Evolutionary conservation across 2,888 invertebrate species (phyloP), one percentile per base, ranked within the genome.

Genomic region (Lithophane leautieri): DNA sequence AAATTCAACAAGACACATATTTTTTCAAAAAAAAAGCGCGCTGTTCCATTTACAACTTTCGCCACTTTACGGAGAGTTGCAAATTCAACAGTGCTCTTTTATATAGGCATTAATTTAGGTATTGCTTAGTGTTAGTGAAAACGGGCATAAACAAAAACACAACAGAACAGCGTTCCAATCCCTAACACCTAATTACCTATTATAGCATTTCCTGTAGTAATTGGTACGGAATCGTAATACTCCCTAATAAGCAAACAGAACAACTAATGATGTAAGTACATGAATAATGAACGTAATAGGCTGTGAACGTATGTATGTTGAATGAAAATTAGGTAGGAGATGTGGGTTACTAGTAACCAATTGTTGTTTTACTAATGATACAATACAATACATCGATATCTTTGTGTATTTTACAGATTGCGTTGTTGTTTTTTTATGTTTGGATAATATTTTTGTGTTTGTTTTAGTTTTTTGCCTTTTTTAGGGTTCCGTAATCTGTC

Each of bases 281-380:
- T 82, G 70, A 82, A 44, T 83, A 65, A 79, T 54, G 54, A 42
- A 44, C 34, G 19, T 78, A 71, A 80, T 68, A 44, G 71, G 44
- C 50, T 52, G 12, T 3, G 60, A 61, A 80, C 75, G 81, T 70
- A 80, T 80, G 81, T 70, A 80, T 84, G 81, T 56, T 80, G 81
- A 84, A 82, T 84, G 47, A 56, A 65, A 84, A 82, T 82, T 68
- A 83, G 65, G 50, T 28, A 40, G 54, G n/a, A 61, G 6, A 83
- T 61, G 34, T 52, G 50, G 72, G 25, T 72, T 72, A 71, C 16
- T 71, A 71, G 40, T 9, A 34, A 71, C 40, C 54, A 19, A 54
- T 22, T 44, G 60, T 54, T 68, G 1, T 50, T 63, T 63, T 61
- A 74, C 60, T 83, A 80, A 83, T 70, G 70, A 60, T 79, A 65